These are phyloP conservation scores for Sarcophaga variegata DNA, from an alignment of 2,888 invertebrate species.

Conservation along the genomic window DNA sequence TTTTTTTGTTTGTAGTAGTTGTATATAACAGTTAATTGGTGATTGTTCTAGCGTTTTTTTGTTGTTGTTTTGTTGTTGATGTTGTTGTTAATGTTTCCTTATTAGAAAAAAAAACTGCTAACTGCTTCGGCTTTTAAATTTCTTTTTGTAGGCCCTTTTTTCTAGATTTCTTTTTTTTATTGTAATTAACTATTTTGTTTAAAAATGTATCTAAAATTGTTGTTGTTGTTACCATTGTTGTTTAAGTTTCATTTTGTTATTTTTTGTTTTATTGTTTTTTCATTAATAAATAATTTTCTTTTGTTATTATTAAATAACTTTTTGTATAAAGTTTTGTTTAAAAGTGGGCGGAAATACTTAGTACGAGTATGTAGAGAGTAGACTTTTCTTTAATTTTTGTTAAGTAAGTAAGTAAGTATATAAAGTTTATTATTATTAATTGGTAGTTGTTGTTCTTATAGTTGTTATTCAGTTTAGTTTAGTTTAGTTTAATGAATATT, in stretches of 20 bases:
- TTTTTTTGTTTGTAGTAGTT: constrained; percentile 43
- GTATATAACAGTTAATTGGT: constrained; percentile 56
- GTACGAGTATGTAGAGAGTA: constrained; percentile 56
- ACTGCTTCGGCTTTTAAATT: constrained; percentile 13
- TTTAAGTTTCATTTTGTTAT: not conserved
- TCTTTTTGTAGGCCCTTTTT: constrained; percentile 40
- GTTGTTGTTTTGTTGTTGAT: not conserved
- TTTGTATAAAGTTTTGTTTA: constrained; percentile 62
- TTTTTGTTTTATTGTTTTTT: not conserved
- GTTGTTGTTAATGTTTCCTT: constrained; percentile 18
- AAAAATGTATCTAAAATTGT: constrained; percentile 67
- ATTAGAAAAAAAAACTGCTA: constrained; percentile 38
- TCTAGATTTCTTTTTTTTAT: constrained; percentile 20
- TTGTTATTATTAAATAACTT: constrained; percentile 35
- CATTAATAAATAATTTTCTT: constrained; percentile 48
- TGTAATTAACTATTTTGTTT: constrained; percentile 50
- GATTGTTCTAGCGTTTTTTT: constrained; percentile 69
- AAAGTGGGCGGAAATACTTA: constrained; percentile 66
- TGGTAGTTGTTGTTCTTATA: constrained; percentile 17
- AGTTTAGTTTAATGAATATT: not conserved
- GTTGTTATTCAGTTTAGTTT: constrained; percentile 61
- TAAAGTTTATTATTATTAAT: constrained; percentile 33
- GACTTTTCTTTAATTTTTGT: constrained; percentile 10
- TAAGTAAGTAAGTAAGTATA: constrained; percentile 42
- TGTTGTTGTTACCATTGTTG: constrained; percentile 45